Conservation (phyloP, 2,113 vertebrate species). For the Coptodon rendalli region DNA sequence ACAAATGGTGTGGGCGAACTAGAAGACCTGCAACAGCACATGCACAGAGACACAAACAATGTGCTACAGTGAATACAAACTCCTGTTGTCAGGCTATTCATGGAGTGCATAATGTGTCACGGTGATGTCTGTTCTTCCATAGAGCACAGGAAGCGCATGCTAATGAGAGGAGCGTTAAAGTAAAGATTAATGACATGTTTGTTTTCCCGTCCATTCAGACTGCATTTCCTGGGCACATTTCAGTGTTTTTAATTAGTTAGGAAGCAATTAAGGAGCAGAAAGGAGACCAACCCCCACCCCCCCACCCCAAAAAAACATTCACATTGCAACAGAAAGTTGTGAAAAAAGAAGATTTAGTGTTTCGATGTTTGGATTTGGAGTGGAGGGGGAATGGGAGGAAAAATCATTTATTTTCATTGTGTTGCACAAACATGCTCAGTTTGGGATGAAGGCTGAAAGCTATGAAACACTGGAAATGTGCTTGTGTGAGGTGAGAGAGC, state of each 20-base stretch:
- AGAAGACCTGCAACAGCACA: background rate
- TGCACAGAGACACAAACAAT: background rate
- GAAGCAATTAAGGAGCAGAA: background rate
- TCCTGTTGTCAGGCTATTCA: background rate
- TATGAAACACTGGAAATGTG: background rate
- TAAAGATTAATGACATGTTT: background rate
- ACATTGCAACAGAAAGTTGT: background rate
- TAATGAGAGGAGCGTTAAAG: background rate
- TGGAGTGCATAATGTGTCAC: background rate
- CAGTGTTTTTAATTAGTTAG: background rate
- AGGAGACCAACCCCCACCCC: background rate
- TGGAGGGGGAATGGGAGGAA: background rate
- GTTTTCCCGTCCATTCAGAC: background rate
- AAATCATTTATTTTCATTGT: background rate
- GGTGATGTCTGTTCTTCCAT: background rate
- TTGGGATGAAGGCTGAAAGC: background rate
- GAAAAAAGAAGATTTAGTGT: background rate
- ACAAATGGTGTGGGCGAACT: background rate
- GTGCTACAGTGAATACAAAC: background rate
- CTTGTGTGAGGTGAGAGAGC: background rate
- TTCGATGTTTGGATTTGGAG: background rate
- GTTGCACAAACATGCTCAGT: background rate
- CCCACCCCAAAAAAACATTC: background rate
- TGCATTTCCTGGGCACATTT: background rate
- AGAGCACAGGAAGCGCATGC: background rate